phyloP scores from a whole-genome alignment of 1,140 invertebrate genomes.

The Scaptodrosophila lebanonensis region DNA sequence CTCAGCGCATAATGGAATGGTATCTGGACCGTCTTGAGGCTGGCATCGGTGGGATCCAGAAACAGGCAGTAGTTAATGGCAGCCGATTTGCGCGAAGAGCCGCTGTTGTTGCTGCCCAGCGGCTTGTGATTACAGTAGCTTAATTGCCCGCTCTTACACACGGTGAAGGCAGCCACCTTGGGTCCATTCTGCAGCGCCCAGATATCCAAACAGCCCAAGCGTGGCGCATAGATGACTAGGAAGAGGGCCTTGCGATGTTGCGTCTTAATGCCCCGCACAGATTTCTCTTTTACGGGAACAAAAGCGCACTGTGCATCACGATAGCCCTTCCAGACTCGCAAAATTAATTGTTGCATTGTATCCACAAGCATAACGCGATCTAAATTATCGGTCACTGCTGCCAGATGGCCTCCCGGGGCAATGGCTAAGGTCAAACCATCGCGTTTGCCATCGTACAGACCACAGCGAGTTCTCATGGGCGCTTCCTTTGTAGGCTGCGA shows the following conservation, averaged over 20 bases:
- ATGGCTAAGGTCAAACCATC: conserved; percentile 84
- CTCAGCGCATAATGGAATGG: conserved; percentile 94
- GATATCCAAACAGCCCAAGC: conserved; percentile 90
- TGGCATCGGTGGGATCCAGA: conserved; percentile 86
- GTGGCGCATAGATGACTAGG: conserved; percentile 90
- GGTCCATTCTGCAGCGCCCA: conserved; percentile 91
- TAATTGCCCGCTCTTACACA: conserved; percentile 88
- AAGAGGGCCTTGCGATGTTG: conserved; percentile 82
- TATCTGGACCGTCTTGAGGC: conserved; percentile 87
- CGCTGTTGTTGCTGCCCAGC: conserved; percentile 76
- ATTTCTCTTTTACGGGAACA: conserved; percentile 79
- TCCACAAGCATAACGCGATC: conserved; percentile 92
- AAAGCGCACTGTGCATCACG: conserved; percentile 95
- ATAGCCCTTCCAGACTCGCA: conserved; percentile 96
- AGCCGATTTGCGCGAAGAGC: conserved; percentile 79
- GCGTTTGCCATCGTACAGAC: conserved; percentile 89
- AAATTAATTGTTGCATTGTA: conserved; percentile 85
- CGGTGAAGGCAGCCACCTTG: conserved; percentile 92
- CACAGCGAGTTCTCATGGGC: conserved; percentile 84
- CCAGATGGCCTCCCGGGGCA: conserved; percentile 88
- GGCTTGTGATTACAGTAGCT: conserved; percentile 88
- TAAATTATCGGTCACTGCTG: conserved; percentile 89
- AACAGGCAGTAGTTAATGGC: conserved; percentile 85
- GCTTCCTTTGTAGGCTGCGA: conserved; percentile 80
- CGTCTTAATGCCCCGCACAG: conserved; percentile 68